phyloP scores from a whole-genome alignment of 2,113 vertebrate species.

The Platanista minor region DNA sequence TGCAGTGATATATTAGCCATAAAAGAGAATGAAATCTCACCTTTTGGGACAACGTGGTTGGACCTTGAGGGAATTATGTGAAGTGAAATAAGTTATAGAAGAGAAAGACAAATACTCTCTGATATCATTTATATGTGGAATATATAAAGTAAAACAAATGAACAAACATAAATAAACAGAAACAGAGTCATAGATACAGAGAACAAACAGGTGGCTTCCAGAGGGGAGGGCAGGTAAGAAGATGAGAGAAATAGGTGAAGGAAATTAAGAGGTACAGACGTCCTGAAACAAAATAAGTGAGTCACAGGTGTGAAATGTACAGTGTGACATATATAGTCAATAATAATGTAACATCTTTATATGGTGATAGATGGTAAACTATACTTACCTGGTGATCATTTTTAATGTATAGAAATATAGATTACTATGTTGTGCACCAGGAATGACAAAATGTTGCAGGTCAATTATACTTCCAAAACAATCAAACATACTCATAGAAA shows the following conservation, averaged over 20 bases:
- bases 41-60: not conserved
- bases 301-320: no score
- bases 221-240: not conserved
- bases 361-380: no score
- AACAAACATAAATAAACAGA: not conserved
- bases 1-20: not conserved
- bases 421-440: no score
- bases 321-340: no score
- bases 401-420: no score
- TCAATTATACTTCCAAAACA: no score
- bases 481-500: no score
- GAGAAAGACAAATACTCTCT: not conserved
- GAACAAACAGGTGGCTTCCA: not conserved
- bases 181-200: no score
- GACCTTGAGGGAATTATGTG: not conserved
- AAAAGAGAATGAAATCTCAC: not conserved
- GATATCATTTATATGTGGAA: not conserved
- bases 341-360: no score
- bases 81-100: not conserved
- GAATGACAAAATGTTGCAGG: no score
- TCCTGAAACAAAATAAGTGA: not conserved
- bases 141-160: not conserved
- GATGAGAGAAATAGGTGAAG: not conserved
- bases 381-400: no score
- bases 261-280: not conserved